Percentiles rank a stretch among this genome's conserved stretches.
phyloP scores from a whole-genome alignment of 1,140 invertebrate species.

The Andricus grossulariae region DNA sequence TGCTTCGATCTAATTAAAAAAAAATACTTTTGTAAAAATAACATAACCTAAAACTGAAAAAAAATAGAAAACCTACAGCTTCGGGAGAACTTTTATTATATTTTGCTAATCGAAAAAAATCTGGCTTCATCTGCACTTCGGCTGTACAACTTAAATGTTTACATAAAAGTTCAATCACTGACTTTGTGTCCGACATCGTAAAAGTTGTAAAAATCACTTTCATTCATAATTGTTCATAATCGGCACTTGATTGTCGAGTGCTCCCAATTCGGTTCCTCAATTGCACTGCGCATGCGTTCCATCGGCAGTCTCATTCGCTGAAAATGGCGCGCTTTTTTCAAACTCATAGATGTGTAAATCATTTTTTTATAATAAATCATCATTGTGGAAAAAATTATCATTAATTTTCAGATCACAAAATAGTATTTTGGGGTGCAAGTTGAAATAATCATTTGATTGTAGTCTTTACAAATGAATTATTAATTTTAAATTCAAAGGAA shows the following conservation, averaged over 20 bases:
- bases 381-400: too few relatives aligned
- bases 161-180: constrained; percentile 48
- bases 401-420: too few relatives aligned
- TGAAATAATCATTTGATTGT: too few relatives aligned
- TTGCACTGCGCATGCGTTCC: too few relatives aligned
- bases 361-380: too few relatives aligned
- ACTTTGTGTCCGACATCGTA: background rate
- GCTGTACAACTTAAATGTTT: constrained; percentile 54
- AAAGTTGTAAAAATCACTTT: background rate
- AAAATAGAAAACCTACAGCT: constrained; percentile 50
- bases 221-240: background rate
- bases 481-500: too few relatives aligned
- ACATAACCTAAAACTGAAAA: background rate
- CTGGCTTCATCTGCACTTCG: constrained; percentile 51
- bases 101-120: constrained; percentile 61
- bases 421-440: too few relatives aligned
- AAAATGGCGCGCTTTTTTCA: too few relatives aligned
- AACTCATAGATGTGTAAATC: too few relatives aligned
- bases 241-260: background rate
- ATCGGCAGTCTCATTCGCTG: too few relatives aligned
- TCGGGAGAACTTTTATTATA: constrained; percentile 46
- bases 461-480: too few relatives aligned
- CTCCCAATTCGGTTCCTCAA: too few relatives aligned
- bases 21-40: constrained; percentile 22
- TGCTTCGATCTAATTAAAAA: constrained; percentile 36